Evolutionary conservation across 2,113 vertebrate species (phyloP).

Genomic region (Sciurus niger): DNA sequence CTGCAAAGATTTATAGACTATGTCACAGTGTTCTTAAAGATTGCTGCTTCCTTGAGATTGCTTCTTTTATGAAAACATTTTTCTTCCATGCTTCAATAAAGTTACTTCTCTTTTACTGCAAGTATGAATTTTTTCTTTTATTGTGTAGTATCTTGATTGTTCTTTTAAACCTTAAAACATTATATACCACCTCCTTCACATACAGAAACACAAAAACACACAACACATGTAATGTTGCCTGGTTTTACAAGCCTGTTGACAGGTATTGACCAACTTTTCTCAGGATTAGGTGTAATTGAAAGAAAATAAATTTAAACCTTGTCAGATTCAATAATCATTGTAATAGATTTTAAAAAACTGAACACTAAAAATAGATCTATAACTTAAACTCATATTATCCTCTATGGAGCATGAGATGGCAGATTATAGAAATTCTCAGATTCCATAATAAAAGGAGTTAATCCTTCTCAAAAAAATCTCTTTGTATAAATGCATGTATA

Average conservation of each 20-base stretch:
- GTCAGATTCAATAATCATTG: background rate
- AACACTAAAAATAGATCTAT: background rate
- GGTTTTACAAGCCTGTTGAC: slow-evolving; percentile 57
- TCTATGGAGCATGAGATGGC: background rate
- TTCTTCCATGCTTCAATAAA: slow-evolving; percentile 78
- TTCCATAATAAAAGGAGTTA: background rate
- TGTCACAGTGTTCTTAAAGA: slow-evolving; percentile 73
- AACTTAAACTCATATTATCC: background rate
- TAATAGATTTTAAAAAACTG: background rate
- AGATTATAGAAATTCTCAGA: background rate
- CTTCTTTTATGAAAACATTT: slow-evolving; percentile 84
- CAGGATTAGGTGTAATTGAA: slow-evolving; percentile 19
- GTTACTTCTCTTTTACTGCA: slow-evolving; percentile 59
- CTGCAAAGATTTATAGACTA: slow-evolving; percentile 82
- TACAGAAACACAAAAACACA: background rate
- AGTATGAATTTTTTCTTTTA: background rate
- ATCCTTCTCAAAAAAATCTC: background rate
- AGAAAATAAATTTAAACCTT: background rate
- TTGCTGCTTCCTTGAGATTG: slow-evolving; percentile 73
- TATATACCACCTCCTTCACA: background rate
- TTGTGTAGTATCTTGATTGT: background rate
- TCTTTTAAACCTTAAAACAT: background rate
- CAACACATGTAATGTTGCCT: background rate
- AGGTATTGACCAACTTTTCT: background rate
- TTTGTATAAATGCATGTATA: background rate